Percentiles rank a stretch among this genome's conserved stretches.
Evolutionary conservation across 2,888 invertebrate genomes (phyloP).

Genomic region (Subacronicta megacephala): DNA sequence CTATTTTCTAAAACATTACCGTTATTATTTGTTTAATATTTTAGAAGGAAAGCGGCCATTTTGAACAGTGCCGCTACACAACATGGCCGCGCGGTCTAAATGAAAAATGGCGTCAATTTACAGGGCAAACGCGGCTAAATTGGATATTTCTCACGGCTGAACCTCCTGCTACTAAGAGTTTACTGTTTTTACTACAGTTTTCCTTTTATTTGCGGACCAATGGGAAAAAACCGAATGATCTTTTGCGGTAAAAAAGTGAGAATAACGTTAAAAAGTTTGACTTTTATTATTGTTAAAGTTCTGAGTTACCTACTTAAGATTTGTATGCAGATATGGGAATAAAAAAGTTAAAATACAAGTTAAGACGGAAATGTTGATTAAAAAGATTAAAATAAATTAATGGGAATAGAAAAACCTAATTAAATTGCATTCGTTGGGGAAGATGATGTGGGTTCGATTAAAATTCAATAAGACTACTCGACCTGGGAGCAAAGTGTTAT

Average conservation of each 20-base stretch:
- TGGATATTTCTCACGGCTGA: slow-evolving; percentile 86
- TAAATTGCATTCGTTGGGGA: too few relatives aligned
- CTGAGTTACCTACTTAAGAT: slow-evolving; percentile 1
- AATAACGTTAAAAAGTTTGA: slow-evolving; percentile 27
- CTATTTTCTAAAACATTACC: slow-evolving; percentile 49
- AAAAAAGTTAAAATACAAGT: not conserved
- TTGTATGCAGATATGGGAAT: slow-evolving; percentile 23
- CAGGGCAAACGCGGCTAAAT: slow-evolving; percentile 85
- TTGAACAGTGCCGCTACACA: slow-evolving; percentile 65
- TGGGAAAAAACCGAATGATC: slow-evolving; percentile 47
- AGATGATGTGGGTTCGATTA: too few relatives aligned
- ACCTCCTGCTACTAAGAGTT: slow-evolving; percentile 67
- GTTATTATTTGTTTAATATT: slow-evolving; percentile 58
- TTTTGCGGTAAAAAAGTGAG: slow-evolving; percentile 38
- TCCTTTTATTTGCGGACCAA: slow-evolving; percentile 46
- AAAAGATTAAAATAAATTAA: not conserved
- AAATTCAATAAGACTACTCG: too few relatives aligned
- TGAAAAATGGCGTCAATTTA: slow-evolving; percentile 87
- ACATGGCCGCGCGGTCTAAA: slow-evolving; percentile 75
- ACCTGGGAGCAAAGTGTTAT: too few relatives aligned
- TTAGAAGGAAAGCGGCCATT: slow-evolving; percentile 38
- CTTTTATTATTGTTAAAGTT: slow-evolving; percentile 32
- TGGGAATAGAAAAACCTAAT: too few relatives aligned
- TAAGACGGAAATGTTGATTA: too few relatives aligned
- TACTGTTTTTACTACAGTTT: slow-evolving; percentile 65